Conservation (phyloP, 2,113 vertebrate genomes). For the Nesogale talazaci region DNA sequence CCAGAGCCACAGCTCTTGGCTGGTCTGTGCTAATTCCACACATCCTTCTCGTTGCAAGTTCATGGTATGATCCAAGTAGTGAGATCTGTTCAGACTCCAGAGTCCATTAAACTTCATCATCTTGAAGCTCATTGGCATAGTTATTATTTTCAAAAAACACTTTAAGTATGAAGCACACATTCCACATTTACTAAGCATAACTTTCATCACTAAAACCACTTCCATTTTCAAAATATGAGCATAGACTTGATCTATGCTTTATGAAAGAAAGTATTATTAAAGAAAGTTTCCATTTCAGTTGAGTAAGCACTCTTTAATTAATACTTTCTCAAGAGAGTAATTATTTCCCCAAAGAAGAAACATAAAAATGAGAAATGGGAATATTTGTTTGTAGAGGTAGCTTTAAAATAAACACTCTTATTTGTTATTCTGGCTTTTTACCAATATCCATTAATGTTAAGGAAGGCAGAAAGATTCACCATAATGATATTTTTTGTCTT, state of each 20-base stretch:
- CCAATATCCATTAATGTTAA: conserved; percentile 42
- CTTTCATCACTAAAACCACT: conserved; percentile 82
- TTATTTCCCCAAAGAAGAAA: conserved; percentile 73
- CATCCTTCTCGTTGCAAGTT: conserved; percentile 57
- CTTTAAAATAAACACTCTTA: conserved; percentile 80
- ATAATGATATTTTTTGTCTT: neutral
- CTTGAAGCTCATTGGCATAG: conserved; percentile 82
- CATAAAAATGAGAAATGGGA: conserved; percentile 70
- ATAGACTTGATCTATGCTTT: conserved; percentile 76
- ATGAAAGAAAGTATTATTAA: conserved; percentile 76
- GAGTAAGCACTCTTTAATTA: conserved; percentile 78
- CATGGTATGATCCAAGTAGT: conserved; percentile 71
- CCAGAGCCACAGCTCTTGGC: conserved; percentile 64
- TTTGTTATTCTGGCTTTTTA: neutral
- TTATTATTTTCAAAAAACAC: conserved; percentile 74
- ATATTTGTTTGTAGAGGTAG: conserved; percentile 72
- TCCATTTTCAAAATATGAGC: conserved; percentile 79
- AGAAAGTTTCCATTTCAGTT: conserved; percentile 73
- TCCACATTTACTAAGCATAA: conserved; percentile 82
- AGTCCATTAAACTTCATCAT: conserved; percentile 81
- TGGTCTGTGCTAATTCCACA: conserved; percentile 69
- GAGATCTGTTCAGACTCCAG: conserved; percentile 80
- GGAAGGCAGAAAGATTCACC: neutral
- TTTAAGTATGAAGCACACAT: conserved; percentile 81
- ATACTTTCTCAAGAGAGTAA: conserved; percentile 77